Base-by-base conservation (phyloP, 1,140 invertebrate species). In the Diprion similis region DNA sequence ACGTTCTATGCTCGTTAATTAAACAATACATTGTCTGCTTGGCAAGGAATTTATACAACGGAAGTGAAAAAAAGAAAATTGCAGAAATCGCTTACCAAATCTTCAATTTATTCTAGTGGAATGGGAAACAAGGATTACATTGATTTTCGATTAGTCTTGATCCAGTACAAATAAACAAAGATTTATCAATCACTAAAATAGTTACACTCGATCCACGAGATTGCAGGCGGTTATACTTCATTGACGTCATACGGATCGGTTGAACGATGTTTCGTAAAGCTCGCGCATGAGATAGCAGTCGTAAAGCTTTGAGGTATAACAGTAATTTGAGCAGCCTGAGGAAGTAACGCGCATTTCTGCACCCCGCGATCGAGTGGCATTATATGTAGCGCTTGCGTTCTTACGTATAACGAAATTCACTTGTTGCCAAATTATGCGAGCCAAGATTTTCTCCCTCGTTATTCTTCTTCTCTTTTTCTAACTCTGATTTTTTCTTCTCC, bases 151-250 rank as follows among this genome's bases (percentile, higher is more conserved):
- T 59, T 59, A 59, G 11, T 59, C 51, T 17, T 59, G 51, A 17
- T 59, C n/a, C 51, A 0, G 51, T 59, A 59, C 11, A 59, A 59
- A 59, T 59, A 59, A 59, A 59, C 51, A 13, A 17, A 17, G 51
- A 59, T 59, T 59, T 59, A 59, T 59, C 51, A 59, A 59, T 59
- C 11, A 17, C 51, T 15, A 59, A 59, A 59, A 59, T 59, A 59
- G 51, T 59, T 17, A 59, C 11, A 15, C 11, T 15, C n/a, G 51
- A 17, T 59, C 24, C n/a, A 59, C 51, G 51, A 37, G 24, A 59
- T 17, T 37, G 24, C 24, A 37, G 24, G 24, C 51, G 51, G 51
- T 13, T 17, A 59, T 37, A 37, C 11, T 59, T 59, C 51, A 59
- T 59, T 59, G 51, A 59, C 51, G 51, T 59, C 51, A 59, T 17